A percentile compares a stretch with the other conserved stretches of the same genome.
These are phyloP conservation scores for Liposcelis brunnea DNA, from an alignment of 2,888 invertebrate genomes.

Conservation along the genomic window DNA sequence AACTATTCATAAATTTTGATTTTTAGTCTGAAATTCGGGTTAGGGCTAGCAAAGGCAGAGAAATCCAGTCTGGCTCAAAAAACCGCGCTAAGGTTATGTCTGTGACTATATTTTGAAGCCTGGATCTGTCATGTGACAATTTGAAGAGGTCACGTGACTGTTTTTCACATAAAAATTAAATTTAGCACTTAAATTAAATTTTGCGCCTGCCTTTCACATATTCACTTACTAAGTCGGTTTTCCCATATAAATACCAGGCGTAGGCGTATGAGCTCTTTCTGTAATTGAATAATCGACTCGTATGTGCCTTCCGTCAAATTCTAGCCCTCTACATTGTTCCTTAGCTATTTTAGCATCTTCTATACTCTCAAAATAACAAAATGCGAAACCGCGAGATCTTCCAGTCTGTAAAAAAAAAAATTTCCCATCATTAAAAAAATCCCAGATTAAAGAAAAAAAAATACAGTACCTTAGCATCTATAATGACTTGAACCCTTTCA, in stretches of 20 bases:
- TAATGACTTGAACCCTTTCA: conserved; percentile 84
- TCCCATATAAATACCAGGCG: conserved; percentile 94
- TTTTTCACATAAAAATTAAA: too few relatives aligned
- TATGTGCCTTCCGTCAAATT: conserved; percentile 82
- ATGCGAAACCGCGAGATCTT: conserved; percentile 88
- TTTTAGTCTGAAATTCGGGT: not conserved
- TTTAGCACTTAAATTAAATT: too few relatives aligned
- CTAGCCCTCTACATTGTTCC: conserved; percentile 84
- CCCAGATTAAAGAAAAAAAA: conserved; percentile 17
- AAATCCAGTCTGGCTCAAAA: too few relatives aligned
- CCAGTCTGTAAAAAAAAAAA: conserved; percentile 47
- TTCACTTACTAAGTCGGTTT: conserved; percentile 60
- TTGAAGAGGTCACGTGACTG: too few relatives aligned
- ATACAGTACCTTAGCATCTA: conserved; percentile 71
- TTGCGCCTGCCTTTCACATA: not conserved
- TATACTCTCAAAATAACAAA: conserved; percentile 78
- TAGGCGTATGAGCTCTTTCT: conserved; percentile 89
- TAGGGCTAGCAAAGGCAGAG: too few relatives aligned
- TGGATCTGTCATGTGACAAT: too few relatives aligned
- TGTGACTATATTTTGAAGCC: too few relatives aligned
- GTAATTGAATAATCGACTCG: conserved; percentile 94
- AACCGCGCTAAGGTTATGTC: too few relatives aligned
- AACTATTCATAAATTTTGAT: conserved; percentile 3
- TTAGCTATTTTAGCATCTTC: conserved; percentile 87
- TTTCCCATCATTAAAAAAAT: conserved; percentile 19